A percentile compares a stretch with the other conserved stretches of the same genome.
Evolutionary conservation across 2,113 vertebrate species (phyloP).

Genomic region (Tragelaphus scriptus): DNA sequence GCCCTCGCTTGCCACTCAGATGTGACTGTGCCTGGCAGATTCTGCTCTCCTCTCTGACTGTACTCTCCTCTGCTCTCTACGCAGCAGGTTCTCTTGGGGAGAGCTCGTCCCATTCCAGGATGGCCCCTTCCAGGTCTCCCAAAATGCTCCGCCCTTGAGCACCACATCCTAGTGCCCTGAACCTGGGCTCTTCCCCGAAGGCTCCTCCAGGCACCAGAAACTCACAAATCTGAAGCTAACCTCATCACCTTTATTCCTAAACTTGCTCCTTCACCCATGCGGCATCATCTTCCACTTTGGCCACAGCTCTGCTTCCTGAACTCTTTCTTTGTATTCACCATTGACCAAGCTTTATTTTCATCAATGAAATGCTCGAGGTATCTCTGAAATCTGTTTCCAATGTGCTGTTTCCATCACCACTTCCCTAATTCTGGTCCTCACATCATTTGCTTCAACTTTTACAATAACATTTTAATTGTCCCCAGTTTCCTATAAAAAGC

Average conservation of each 20-base stretch:
- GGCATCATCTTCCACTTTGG: neutral
- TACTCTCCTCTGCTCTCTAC: neutral
- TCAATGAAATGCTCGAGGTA: neutral
- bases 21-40: neutral
- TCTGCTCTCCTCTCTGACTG: neutral
- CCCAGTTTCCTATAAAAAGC: neutral
- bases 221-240: neutral
- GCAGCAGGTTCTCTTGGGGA: neutral
- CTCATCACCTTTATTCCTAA: neutral
- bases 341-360: neutral
- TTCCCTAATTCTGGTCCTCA: neutral
- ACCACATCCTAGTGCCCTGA: neutral
- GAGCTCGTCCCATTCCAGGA: neutral
- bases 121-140: neutral
- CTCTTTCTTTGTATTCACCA: neutral
- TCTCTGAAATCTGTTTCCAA: neutral
- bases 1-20: neutral
- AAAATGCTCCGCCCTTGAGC: neutral
- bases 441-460: neutral
- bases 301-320: neutral
- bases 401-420: neutral
- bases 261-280: neutral
- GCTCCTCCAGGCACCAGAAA: neutral
- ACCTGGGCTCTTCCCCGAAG: neutral
- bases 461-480: neutral